Conservation (phyloP, 2,113 vertebrate species). For the Pygoscelis adeliae region DNA sequence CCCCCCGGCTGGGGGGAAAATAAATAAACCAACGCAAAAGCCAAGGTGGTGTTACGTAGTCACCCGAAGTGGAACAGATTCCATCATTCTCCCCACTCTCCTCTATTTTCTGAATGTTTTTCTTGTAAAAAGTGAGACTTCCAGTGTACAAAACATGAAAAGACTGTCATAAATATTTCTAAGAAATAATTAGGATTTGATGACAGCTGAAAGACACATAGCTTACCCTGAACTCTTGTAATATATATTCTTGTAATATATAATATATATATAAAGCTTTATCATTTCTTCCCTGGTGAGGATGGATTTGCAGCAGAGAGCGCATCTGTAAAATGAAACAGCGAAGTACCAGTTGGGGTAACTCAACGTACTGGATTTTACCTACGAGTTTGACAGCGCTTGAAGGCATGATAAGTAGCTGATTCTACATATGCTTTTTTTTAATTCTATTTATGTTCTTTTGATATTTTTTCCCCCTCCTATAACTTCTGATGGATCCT, state of each 20-base stretch:
- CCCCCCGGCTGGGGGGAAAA: not conserved
- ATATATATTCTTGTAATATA: not conserved
- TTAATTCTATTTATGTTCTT: not conserved
- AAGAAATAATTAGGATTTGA: not conserved
- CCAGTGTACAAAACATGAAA: not conserved
- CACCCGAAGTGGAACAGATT: not conserved
- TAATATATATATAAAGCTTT: too few species aligned
- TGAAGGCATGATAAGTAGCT: not conserved
- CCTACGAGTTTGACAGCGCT: rapidly evolving
- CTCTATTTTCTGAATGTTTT: not conserved
- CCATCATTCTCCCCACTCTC: not conserved
- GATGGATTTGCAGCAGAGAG: not conserved
- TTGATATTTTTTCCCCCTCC: not conserved
- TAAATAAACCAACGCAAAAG: not conserved
- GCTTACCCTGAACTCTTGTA: not conserved
- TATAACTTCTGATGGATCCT: not conserved
- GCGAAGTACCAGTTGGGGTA: not conserved
- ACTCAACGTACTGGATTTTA: not conserved
- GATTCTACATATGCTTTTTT: too few species aligned
- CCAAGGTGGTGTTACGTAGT: rapidly evolving
- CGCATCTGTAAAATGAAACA: not conserved
- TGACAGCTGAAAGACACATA: not conserved
- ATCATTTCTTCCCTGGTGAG: not conserved
- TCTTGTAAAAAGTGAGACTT: not conserved
- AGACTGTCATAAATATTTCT: not conserved